Conservation (phyloP, 2,888 invertebrate species). For the Atrina japonica region DNA sequence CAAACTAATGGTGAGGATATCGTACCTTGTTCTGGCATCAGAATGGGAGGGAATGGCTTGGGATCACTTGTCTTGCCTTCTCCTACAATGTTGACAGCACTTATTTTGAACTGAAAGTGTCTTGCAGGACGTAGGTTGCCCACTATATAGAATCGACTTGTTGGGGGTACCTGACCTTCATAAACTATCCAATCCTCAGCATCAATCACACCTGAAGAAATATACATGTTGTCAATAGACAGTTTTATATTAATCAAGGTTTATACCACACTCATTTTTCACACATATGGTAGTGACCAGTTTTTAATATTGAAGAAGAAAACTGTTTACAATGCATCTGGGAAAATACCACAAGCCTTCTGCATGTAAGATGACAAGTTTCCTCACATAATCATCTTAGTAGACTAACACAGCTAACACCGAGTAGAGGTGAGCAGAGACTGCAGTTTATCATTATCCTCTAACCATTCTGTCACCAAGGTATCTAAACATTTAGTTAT, state of each 20-base stretch:
- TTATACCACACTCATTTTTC: background rate
- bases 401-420: too few relatives aligned
- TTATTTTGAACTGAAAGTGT: slow-evolving; percentile 97
- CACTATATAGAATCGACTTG: slow-evolving; percentile 92
- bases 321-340: too few relatives aligned
- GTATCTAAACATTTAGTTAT: too few relatives aligned
- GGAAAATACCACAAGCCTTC: too few relatives aligned
- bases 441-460: too few relatives aligned
- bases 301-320: too few relatives aligned
- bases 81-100: slow-evolving; percentile 97
- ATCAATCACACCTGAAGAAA: slow-evolving; percentile 17
- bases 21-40: slow-evolving; percentile 96
- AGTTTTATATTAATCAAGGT: background rate
- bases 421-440: too few relatives aligned
- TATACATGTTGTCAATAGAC: background rate
- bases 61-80: slow-evolving; percentile 95
- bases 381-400: too few relatives aligned
- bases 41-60: slow-evolving; percentile 90
- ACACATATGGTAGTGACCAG: too few relatives aligned
- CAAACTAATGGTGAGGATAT: slow-evolving; percentile 5
- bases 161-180: slow-evolving; percentile 88
- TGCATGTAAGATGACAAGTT: too few relatives aligned
- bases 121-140: slow-evolving; percentile 94
- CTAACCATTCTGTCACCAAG: too few relatives aligned
- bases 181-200: slow-evolving; percentile 20